Conservation (phyloP, 2,113 vertebrate genomes). For the Beaufortia kweichowensis region DNA sequence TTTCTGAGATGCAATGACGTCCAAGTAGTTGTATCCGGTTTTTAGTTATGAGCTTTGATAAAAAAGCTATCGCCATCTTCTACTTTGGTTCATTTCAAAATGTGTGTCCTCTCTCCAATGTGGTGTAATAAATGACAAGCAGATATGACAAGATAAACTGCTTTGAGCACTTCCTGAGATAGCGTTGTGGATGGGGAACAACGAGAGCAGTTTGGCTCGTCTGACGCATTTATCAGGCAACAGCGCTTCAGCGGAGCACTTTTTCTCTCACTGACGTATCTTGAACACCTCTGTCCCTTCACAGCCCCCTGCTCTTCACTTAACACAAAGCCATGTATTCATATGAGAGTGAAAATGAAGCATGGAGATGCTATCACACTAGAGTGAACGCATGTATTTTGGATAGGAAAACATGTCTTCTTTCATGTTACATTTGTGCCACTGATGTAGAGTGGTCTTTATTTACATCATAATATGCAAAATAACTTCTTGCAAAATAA, state of each 20-base stretch:
- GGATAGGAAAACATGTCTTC: background rate
- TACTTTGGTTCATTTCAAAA: background rate
- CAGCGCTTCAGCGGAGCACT: background rate
- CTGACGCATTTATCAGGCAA: constrained; percentile 15
- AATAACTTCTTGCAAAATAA: too few relatives aligned
- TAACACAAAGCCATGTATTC: constrained; percentile 54
- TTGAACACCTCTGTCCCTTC: background rate
- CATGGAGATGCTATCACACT: constrained; percentile 29
- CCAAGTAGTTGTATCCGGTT: background rate
- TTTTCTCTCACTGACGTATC: background rate
- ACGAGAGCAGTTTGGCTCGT: constrained; percentile 21
- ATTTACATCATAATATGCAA: constrained; percentile 4
- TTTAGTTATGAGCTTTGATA: constrained; percentile 42
- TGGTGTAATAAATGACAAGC: constrained; percentile 24
- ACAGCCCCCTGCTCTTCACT: background rate
- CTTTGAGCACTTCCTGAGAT: constrained; percentile 39
- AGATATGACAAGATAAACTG: constrained; percentile 22
- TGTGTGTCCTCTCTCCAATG: background rate
- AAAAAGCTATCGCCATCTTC: constrained; percentile 3
- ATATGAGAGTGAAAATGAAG: constrained; percentile 56
- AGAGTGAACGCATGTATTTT: constrained; percentile 33
- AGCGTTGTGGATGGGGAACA: background rate
- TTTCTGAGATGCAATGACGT: too few relatives aligned
- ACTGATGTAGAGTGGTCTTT: background rate
- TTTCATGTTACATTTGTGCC: background rate